Conservation (phyloP, 2,888 invertebrate genomes). For the Oscheius sp. region DNA sequence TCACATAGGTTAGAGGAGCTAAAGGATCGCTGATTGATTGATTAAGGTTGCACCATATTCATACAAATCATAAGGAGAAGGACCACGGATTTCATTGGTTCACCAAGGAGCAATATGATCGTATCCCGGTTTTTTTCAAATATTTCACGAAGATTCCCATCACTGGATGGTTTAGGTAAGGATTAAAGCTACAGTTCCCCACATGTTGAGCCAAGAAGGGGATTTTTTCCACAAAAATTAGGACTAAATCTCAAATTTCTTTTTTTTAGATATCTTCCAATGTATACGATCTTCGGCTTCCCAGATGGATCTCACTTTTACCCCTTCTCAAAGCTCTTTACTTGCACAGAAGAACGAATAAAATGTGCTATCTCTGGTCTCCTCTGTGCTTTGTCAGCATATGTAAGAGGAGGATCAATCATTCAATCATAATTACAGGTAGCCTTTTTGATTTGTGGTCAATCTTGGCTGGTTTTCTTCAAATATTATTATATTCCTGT, state of each 20-base stretch:
- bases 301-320: conserved; percentile 68
- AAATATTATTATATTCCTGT: conserved; percentile 47
- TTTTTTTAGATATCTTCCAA: conserved; percentile 37
- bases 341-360: conserved; percentile 57
- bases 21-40: conserved; percentile 48
- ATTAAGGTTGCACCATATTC: not conserved
- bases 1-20: conserved; percentile 56
- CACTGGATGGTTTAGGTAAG: conserved; percentile 60
- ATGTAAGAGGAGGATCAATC: conserved; percentile 35
- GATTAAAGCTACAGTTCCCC: not conserved
- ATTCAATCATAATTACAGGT: conserved; percentile 24
- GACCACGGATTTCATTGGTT: conserved; percentile 61
- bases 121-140: conserved; percentile 39
- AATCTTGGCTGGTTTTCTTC: conserved; percentile 27
- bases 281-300: conserved; percentile 64
- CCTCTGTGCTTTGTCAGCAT: conserved; percentile 52
- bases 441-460: conserved; percentile 34
- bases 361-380: conserved; percentile 59
- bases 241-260: too few relatives aligned
- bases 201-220: not conserved
- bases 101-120: conserved; percentile 50
- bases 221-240: too few relatives aligned
- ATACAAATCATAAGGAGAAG: not conserved
- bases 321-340: conserved; percentile 61
- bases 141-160: conserved; percentile 57